Percentiles rank a stretch among this genome's conserved stretches.
Conservation (phyloP, 2,888 invertebrate species). For the Leptodirus hochenwartii region DNA sequence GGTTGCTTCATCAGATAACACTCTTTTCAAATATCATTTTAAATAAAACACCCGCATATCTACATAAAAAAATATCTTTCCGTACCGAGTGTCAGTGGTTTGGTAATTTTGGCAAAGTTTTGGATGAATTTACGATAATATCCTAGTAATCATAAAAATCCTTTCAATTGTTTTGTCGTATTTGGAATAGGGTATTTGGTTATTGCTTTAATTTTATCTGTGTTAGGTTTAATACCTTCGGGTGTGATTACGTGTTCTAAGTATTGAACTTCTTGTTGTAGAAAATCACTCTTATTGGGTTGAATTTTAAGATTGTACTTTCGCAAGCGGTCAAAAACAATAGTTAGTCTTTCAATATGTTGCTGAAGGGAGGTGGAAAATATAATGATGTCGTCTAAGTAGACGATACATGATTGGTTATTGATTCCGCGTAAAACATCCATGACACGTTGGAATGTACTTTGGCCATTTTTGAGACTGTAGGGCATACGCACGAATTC, state of each 20-base stretch:
- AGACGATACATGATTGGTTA: conserved; percentile 12
- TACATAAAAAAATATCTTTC: too few species aligned
- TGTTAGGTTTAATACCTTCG: conserved; percentile 10
- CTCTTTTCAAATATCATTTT: too few species aligned
- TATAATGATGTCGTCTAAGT: conserved; percentile 15
- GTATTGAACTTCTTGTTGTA: conserved; percentile 8
- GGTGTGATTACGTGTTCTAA: conserved; percentile 9
- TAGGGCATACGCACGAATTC: conserved; percentile 17
- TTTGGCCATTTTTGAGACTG: conserved; percentile 16
- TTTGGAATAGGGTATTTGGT: conserved; percentile 8
- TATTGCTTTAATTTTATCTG: conserved; percentile 7
- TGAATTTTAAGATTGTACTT: conserved; percentile 13
- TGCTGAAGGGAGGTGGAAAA: conserved; percentile 12
- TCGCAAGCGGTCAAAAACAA: conserved; percentile 12
- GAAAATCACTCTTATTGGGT: conserved; percentile 11
- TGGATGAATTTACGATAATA: too few species aligned
- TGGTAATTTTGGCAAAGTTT: conserved; percentile 4
- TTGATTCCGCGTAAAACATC: conserved; percentile 12
- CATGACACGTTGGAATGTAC: conserved; percentile 16
- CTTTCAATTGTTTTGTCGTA: conserved; percentile 8
- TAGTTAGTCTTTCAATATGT: conserved; percentile 10
- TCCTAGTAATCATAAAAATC: conserved; percentile 5
- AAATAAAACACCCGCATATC: too few species aligned
- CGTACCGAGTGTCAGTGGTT: conserved; percentile 6
- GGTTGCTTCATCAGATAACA: too few species aligned